Conservation (phyloP, 2,113 vertebrate species). For the Pyxicephalus adspersus region DNA sequence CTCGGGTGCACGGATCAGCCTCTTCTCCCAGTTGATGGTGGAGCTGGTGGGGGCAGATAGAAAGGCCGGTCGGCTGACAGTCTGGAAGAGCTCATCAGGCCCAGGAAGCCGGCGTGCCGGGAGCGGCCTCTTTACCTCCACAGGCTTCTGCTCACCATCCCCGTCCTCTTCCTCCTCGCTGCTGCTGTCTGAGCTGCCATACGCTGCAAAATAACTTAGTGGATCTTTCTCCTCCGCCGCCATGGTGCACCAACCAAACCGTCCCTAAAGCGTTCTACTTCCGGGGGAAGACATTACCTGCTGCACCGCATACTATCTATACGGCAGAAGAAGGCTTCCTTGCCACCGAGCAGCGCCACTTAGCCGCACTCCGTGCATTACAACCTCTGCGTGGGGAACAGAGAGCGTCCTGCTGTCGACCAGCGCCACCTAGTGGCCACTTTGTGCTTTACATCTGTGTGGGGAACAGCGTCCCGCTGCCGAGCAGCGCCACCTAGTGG, state of each 20-base stretch:
- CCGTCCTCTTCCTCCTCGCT: constrained; percentile 58
- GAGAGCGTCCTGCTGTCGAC: not conserved
- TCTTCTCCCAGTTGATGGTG: constrained; percentile 92
- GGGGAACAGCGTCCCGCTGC: too few relatives aligned
- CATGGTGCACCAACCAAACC: constrained; percentile 37
- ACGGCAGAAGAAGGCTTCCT: not conserved
- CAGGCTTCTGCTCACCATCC: constrained; percentile 3
- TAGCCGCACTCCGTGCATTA: too few relatives aligned
- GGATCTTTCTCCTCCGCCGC: constrained; percentile 80
- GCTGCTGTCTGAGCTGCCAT: constrained; percentile 71
- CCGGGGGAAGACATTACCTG: not conserved
- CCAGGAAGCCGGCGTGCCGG: constrained; percentile 49
- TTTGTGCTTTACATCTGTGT: too few relatives aligned
- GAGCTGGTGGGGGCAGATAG: constrained; percentile 90
- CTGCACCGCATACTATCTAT: not conserved
- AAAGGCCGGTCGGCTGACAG: constrained; percentile 87
- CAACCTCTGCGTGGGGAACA: too few relatives aligned
- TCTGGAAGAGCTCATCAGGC: constrained; percentile 84
- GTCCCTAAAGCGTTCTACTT: not conserved
- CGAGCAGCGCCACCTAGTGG: too few relatives aligned
- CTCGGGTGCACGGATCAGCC: constrained; percentile 85
- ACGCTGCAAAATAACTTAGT: constrained; percentile 86
- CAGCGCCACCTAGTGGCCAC: too few relatives aligned
- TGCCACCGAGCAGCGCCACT: too few relatives aligned
- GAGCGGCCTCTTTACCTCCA: constrained; percentile 73